Base-by-base conservation (phyloP, 2,113 vertebrate species). In the Nibea albiflora region DNA sequence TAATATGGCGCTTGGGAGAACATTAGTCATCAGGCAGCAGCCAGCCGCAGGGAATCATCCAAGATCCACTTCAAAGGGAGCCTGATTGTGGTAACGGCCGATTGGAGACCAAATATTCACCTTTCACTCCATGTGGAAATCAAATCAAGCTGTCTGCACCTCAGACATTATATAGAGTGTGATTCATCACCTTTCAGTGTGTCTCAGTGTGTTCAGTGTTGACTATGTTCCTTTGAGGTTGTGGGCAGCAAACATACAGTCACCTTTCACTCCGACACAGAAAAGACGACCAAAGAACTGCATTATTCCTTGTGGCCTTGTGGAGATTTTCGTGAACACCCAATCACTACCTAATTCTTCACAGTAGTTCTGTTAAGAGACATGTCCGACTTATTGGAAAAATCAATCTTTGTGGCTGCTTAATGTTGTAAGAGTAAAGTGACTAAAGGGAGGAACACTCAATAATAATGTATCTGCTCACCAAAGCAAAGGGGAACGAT, bases 41-140 rank as follows among this genome's bases (percentile, higher is more conserved):
- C 86, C 81, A 82, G 79, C 71, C 91, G 56, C 78, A 86, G 90
- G 72, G 80, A 86, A 79, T 90, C 84, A 91, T 89, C 79, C 80
- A 84, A 90, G 91, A 90, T 89, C 78, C 88, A 85, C 85, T 89
- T 93, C 88, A 91, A 88, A 92, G 92, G 92, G 87, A 57, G 84
- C 81, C 92, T 92, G 87, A 90, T 91, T 91, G 92, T 93, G 92
- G 75, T 79, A 89, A 90, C 65, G 82, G 93, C 92, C 89, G 82
- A 84, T 91, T 89, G 22, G 88, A 94, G 94, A 93, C 86, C 89
- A 91, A 94, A 94, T 85, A 75, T 89, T 95, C 93, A 95, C 85
- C 76, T 81, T 86, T 88, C 66, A 39, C 12, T 81, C 66, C 57
- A 69, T 3, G 14, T 75, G 73, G 84, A 86, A 80, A 76, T 88